Evolutionary conservation across 2,888 invertebrate species (phyloP).

Genomic region (Uropetala carovei): DNA sequence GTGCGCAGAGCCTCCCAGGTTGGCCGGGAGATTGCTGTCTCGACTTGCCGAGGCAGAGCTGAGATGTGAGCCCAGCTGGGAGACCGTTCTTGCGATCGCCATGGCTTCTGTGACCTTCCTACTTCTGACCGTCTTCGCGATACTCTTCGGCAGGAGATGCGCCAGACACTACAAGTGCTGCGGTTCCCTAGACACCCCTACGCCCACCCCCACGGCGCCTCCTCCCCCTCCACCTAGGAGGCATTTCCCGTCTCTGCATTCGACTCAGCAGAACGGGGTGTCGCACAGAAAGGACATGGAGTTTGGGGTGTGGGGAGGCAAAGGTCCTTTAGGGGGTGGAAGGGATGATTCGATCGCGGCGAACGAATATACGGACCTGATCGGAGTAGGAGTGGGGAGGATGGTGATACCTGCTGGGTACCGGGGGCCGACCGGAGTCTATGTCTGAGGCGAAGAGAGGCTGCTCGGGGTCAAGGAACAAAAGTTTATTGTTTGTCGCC

Average conservation of each 20-base stretch:
- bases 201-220: constrained; percentile 42
- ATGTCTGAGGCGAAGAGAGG: constrained; percentile 62
- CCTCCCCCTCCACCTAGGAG: constrained; percentile 36
- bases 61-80: constrained; percentile 74
- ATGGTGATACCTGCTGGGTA: constrained; percentile 56
- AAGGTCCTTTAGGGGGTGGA: constrained; percentile 44
- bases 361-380: constrained; percentile 56
- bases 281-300: constrained; percentile 55
- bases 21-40: constrained; percentile 51
- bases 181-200: constrained; percentile 42
- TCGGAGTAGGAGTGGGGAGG: constrained; percentile 47
- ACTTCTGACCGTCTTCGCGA: constrained; percentile 37
- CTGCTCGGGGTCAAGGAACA: constrained; percentile 49
- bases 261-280: constrained; percentile 35
- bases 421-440: constrained; percentile 45
- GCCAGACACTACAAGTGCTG: constrained; percentile 55
- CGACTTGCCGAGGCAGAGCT: constrained; percentile 70
- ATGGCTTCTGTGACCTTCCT: constrained; percentile 54
- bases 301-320: constrained; percentile 54
- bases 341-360: constrained; percentile 50
- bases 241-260: background rate
- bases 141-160: constrained; percentile 44
- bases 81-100: constrained; percentile 71
- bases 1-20: constrained; percentile 41
- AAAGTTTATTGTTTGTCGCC: constrained; percentile 8